Percentiles rank a stretch among this genome's conserved stretches.
phyloP scores from a whole-genome alignment of 2,797 vertebrate genomes.

The Caiman crocodilus region DNA sequence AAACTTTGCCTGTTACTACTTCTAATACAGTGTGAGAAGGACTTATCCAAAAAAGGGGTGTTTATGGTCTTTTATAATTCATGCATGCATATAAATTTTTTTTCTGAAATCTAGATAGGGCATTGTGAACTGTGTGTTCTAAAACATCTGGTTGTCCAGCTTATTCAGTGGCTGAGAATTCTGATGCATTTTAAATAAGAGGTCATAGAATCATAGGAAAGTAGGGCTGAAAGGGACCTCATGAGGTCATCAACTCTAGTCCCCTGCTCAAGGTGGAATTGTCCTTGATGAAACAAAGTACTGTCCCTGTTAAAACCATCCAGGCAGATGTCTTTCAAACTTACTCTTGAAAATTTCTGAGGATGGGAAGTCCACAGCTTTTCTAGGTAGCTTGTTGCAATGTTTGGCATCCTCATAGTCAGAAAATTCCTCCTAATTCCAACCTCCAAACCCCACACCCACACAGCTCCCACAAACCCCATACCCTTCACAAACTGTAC shows the following conservation, averaged over 20 bases:
- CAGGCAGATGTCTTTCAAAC: too few relatives aligned
- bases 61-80: neutral
- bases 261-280: too few relatives aligned
- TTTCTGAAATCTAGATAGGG: neutral
- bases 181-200: conserved; percentile 3
- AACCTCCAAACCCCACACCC: too few relatives aligned
- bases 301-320: too few relatives aligned
- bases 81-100: neutral
- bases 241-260: neutral
- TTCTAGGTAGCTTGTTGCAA: too few relatives aligned
- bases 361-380: too few relatives aligned
- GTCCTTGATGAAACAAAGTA: too few relatives aligned
- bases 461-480: too few relatives aligned
- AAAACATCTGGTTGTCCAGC: neutral
- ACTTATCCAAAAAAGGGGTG: neutral
- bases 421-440: too few relatives aligned
- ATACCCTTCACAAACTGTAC: too few relatives aligned
- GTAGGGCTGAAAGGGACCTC: neutral
- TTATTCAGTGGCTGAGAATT: neutral
- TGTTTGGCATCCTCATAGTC: too few relatives aligned
- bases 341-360: too few relatives aligned
- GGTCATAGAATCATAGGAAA: neutral
- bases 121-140: neutral
- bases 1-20: neutral
- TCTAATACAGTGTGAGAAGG: neutral